Percentiles rank a stretch among this genome's conserved stretches.
Evolutionary conservation across 2,113 vertebrate species (phyloP).

Genomic region (Plecturocebus donacophilus): DNA sequence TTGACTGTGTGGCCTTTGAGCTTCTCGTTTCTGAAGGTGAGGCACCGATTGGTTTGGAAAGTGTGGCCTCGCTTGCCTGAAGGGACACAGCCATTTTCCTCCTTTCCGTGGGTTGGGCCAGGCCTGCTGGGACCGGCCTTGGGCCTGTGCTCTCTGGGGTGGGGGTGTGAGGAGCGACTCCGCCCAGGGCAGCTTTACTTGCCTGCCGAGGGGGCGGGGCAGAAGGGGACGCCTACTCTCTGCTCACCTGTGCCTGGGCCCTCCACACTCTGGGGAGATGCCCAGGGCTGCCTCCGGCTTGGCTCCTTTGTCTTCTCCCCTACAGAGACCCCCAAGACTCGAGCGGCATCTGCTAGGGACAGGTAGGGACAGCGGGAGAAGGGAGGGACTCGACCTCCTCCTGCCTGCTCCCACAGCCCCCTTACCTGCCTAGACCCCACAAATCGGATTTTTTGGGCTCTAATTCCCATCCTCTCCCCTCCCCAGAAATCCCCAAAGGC

Average conservation of each 20-base stretch:
- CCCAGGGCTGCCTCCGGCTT: not conserved
- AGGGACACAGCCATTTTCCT: not conserved
- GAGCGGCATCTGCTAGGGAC: not conserved
- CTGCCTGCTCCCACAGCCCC: not conserved
- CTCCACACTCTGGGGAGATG: not conserved
- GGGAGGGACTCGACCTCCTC: not conserved
- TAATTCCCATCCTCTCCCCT: not conserved
- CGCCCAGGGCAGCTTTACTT: not conserved
- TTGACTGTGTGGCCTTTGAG: not conserved
- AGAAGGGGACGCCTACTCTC: not conserved
- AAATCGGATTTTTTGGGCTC: not conserved
- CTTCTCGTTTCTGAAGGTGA: not conserved
- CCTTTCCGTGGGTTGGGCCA: not conserved
- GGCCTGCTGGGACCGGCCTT: not conserved
- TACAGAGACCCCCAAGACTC: not conserved
- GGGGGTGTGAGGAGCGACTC: not conserved
- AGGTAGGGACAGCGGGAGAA: not conserved
- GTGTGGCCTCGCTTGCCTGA: not conserved
- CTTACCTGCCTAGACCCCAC: not conserved
- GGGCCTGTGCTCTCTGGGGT: not conserved
- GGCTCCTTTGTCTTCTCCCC: not conserved
- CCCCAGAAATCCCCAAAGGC: too few species aligned
- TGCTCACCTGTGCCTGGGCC: not conserved
- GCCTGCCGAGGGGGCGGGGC: not conserved
- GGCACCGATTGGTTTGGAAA: accelerated